Evolutionary conservation across 2,113 vertebrate genomes (phyloP).

Genomic region (Zosterops hypoxanthus): DNA sequence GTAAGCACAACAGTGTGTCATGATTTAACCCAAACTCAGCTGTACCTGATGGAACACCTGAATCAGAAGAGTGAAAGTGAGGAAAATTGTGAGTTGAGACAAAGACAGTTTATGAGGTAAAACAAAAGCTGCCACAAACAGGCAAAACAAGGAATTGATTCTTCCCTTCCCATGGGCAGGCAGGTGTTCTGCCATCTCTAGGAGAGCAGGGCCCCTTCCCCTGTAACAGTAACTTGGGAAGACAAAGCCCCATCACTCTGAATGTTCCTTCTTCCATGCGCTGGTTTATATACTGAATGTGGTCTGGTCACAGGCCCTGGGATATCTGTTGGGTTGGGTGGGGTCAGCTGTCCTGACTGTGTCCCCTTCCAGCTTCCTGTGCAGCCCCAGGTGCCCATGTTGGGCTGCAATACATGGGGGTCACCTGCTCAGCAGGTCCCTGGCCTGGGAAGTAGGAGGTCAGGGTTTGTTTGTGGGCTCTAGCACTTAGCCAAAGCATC

Average conservation of each 20-base stretch:
- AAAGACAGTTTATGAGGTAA: not conserved
- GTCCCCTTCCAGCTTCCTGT: not conserved
- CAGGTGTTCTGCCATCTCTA: not conserved
- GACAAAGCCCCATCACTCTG: not conserved
- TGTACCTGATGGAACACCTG: not conserved
- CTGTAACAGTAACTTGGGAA: rapidly evolving
- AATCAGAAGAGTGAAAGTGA: not conserved
- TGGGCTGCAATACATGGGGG: rapidly evolving
- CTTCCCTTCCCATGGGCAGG: not conserved
- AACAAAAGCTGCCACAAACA: not conserved
- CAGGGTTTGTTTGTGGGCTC: not conserved
- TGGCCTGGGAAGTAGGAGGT: not conserved
- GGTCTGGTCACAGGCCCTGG: not conserved
- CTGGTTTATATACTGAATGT: not conserved
- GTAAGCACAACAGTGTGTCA: not conserved
- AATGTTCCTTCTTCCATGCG: not conserved
- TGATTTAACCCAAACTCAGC: not conserved
- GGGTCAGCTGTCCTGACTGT: not conserved
- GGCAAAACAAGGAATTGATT: not conserved
- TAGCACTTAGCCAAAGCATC: not conserved
- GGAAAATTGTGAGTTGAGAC: not conserved
- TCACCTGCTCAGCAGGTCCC: not conserved
- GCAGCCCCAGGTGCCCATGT: not conserved
- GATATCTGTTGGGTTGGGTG: not conserved
- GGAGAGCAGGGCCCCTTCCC: not conserved